Conservation (phyloP, 2,888 invertebrate genomes). For the Netelia fuscicornis region DNA sequence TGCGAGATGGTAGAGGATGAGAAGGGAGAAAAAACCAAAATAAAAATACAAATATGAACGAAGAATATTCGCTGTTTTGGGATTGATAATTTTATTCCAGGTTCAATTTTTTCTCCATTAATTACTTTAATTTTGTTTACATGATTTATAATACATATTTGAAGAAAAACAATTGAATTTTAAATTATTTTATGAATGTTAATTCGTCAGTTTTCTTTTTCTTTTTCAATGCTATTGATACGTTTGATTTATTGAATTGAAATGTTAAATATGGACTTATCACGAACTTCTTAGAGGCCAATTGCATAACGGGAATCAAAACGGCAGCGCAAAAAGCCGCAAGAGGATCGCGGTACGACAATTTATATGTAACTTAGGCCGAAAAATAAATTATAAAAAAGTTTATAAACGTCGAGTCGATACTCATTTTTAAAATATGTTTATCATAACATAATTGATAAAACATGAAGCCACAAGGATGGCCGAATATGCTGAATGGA, state of each 20-base stretch:
- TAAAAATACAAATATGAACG: background rate
- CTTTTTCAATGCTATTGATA: background rate
- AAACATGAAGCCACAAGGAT: too few species aligned
- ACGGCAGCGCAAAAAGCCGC: conserved; percentile 24
- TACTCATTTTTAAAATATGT: too few species aligned
- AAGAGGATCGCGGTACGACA: conserved; percentile 18
- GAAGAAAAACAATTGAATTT: too few species aligned
- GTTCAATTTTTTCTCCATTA: background rate
- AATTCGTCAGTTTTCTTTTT: too few species aligned
- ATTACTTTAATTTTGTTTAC: background rate
- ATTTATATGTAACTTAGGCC: background rate
- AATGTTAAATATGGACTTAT: conserved; percentile 40
- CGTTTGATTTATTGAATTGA: conserved; percentile 14
- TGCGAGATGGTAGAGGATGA: conserved; percentile 20
- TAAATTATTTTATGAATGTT: too few species aligned
- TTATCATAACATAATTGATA: too few species aligned
- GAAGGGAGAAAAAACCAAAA: background rate
- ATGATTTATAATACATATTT: background rate
- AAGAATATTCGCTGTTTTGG: background rate
- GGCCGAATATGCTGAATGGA: too few species aligned
- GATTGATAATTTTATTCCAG: background rate
- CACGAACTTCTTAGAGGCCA: conserved; percentile 46
- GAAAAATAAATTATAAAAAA: conserved; percentile 25
- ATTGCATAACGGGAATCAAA: conserved; percentile 53
- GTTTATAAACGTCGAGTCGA: too few species aligned